Evolutionary conservation across 2,888 invertebrate genomes (phyloP).

Genomic region (Diabrotica balteata): DNA sequence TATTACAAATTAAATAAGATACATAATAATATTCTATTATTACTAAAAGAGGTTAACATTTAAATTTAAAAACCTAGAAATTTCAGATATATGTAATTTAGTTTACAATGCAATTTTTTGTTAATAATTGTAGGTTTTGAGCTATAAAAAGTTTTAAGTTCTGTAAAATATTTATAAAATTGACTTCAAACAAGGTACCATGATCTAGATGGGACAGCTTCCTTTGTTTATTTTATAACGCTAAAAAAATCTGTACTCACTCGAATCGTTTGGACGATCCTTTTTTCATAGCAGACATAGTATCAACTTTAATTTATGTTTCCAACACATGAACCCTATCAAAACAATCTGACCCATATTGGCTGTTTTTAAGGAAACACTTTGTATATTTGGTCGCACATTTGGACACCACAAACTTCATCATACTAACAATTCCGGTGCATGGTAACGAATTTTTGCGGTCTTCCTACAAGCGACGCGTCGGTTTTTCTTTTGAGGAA

Average conservation of each 20-base stretch:
- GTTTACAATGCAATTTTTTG: no score
- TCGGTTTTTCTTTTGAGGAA: no score
- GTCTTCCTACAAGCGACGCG: neutral
- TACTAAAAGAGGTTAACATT: no score
- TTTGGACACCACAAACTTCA: constrained; percentile 19
- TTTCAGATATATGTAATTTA: no score
- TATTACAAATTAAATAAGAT: no score
- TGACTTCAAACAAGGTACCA: no score
- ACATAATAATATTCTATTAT: no score
- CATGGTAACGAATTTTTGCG: neutral
- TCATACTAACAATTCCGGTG: constrained; percentile 7
- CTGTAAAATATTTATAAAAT: no score
- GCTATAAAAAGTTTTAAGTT: no score
- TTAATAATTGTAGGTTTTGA: no score
- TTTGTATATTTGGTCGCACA: constrained; percentile 21
- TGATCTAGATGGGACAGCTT: no score
- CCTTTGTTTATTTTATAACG: neutral
- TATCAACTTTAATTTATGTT: constrained; percentile 51
- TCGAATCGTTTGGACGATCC: constrained; percentile 59
- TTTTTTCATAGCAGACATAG: constrained; percentile 58
- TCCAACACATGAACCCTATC: constrained; percentile 52
- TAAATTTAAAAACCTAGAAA: no score
- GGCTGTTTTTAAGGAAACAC: constrained; percentile 28
- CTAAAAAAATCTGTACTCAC: constrained; percentile 53
- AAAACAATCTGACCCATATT: constrained; percentile 50